Evolutionary conservation across 2,797 vertebrate species (phyloP), one percentile per base, ranked within the genome.

Genomic region (Artibeus lituratus): DNA sequence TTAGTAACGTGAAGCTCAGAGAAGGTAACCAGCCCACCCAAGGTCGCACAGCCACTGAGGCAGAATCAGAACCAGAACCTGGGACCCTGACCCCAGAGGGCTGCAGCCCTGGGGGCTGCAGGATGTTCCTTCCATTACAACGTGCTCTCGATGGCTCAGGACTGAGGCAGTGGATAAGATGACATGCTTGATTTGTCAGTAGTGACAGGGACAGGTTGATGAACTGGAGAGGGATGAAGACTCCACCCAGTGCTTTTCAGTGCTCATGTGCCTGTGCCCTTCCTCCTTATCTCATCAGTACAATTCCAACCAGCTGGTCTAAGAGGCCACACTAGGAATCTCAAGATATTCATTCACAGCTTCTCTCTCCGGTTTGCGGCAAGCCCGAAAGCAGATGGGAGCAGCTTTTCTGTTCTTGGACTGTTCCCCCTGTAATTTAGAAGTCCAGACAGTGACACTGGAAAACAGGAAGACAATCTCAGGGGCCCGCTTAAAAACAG

Each of bases 341-440:
- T 94, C 39, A 29, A 35, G 35, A 84, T 42, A 42, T 7, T 42
- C 26, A 18, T 19, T 65, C 26, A 3, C 22, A 42, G 77, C 70
- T 53, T 62, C 76, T 39, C 22, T 82, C 67, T 29, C 32, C 10
- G 11, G 35, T 81, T 67, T 69, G 87, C 47, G 21, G 55, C 72
- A 53, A 67, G 57, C 57, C 90, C 4, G 72, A 92, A 37, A 55
- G 82, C 90, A 70, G 81, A 77, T 3, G 6, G 93, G 82, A 82
- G 78, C 49, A 85, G 76, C 62, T 74, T 86, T 92, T 87, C 80
- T 74, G 72, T 94, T 93, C 76, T 62, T 16, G 29, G 81, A 81
- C 59, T 95, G 90, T 87, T 78, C 42, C 76, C 94, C 96, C 92
- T 97, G 62, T 97, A 96, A 98, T 96, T 97, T 95, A 96, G 91